Evolutionary conservation across 1,140 invertebrate species (phyloP).

Genomic region (Leptinotarsa defecta): DNA sequence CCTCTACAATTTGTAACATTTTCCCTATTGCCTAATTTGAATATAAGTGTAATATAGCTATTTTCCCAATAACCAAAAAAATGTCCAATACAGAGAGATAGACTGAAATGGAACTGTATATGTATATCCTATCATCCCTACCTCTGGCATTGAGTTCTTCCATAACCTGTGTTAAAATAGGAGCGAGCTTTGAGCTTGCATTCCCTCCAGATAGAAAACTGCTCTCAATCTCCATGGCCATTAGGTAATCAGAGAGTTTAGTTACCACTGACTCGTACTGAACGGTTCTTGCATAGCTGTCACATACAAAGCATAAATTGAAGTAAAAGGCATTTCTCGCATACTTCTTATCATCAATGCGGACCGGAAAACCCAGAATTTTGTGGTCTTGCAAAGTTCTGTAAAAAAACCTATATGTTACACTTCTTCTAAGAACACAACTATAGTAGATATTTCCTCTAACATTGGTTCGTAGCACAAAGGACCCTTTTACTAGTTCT

Average conservation of each 20-base stretch:
- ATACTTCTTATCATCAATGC: slow-evolving; percentile 88
- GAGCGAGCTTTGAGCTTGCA: slow-evolving; percentile 66
- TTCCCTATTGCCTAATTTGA: too few species aligned
- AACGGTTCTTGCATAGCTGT: slow-evolving; percentile 82
- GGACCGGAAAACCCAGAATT: slow-evolving; percentile 91
- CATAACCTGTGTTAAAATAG: slow-evolving; percentile 76
- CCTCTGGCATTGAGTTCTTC: slow-evolving; percentile 80
- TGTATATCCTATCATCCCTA: slow-evolving; percentile 50
- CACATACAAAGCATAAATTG: slow-evolving; percentile 94
- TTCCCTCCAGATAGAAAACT: slow-evolving; percentile 75
- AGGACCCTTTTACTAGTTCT: too few species aligned
- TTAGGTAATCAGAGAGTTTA: slow-evolving; percentile 90
- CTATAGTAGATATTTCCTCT: too few species aligned
- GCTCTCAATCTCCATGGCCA: slow-evolving; percentile 80
- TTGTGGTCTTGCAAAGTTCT: slow-evolving; percentile 70
- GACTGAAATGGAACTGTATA: too few species aligned
- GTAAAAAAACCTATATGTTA: slow-evolving; percentile 31
- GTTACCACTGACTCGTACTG: slow-evolving; percentile 93
- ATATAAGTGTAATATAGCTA: too few species aligned
- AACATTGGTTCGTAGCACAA: too few species aligned
- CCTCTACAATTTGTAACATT: too few species aligned
- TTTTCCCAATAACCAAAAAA: too few species aligned
- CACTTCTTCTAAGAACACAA: neutral
- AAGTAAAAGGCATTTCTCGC: slow-evolving; percentile 93
- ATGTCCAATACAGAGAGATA: too few species aligned